Evolutionary conservation across 2,113 vertebrate species (phyloP), one percentile per base, ranked within the genome.

Genomic region (Sinocyclocheilus anshuiensis): DNA sequence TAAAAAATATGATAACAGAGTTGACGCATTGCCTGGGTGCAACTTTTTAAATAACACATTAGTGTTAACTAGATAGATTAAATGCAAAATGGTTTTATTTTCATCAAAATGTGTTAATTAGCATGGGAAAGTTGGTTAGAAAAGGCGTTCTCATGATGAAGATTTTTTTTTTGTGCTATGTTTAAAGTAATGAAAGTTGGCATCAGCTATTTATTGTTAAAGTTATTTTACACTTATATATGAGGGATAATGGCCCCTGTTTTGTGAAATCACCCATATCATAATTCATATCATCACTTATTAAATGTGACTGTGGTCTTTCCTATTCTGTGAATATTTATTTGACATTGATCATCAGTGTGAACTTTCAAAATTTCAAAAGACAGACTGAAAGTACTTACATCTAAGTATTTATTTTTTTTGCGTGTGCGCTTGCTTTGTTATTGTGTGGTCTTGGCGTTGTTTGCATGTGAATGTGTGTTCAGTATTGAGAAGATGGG

Each of bases 401-500:
- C 18, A 4, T 48, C 3, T 67, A 4, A 16, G 24, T 29, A 4
- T 79, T 63, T 16, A 1, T 67, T 67, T 65, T 16, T 16, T 6
- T 29, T 29, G 29, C 29, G 2, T 29, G 29, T 39, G 69, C 4
- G 33, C 50, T 33, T 45, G 16, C 65, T 53, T 84, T 78, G 57
- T 67, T 24, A 78, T 33, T 22, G 57, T 29, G 13, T 74, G 61
- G 48, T 75, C 65, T 65, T 29, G 22, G 1, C 33, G 10, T 81
- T 26, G 15, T 33, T 26, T 36, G 26, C 24, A 78, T 78, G 78
- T 5, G 50, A 36, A 59, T 69, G 57, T 86, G 71, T 84, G 57
- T 83, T 75, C 45, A 61, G 50, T 26, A 13, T 39, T 86, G 79
- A 61, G 36, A 83, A 83, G 80, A 83, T 83, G 61, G 48, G 12